Conservation (phyloP, 1,140 invertebrate genomes). For the Zaprionus africanus region DNA sequence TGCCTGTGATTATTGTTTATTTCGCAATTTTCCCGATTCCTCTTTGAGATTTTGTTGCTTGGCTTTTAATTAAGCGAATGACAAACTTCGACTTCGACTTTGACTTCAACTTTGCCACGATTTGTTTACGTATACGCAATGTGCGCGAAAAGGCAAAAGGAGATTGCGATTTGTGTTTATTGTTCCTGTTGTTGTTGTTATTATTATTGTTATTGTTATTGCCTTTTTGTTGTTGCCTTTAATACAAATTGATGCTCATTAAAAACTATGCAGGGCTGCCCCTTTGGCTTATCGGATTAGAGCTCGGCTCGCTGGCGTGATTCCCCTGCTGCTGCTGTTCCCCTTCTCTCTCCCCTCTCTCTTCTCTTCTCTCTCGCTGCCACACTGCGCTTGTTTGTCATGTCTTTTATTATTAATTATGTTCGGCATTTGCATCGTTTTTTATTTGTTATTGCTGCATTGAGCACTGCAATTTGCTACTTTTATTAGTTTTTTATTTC, state of each 20-base stretch:
- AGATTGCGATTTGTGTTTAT: constrained; percentile 18
- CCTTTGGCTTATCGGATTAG: constrained; percentile 64
- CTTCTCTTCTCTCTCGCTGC: background rate
- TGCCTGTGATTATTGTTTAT: constrained; percentile 60
- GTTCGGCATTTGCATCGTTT: background rate
- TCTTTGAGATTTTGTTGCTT: constrained; percentile 5
- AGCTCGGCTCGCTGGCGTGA: constrained; percentile 44
- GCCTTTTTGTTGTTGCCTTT: constrained; percentile 48
- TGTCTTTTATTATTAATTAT: constrained; percentile 9
- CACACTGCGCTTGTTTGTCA: constrained; percentile 2
- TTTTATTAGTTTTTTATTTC: background rate
- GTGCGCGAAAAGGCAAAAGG: background rate
- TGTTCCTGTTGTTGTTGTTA: constrained; percentile 9
- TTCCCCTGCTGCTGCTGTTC: background rate
- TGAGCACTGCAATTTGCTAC: background rate
- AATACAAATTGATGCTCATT: constrained; percentile 64
- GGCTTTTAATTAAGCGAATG: constrained; percentile 52
- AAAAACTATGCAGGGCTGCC: constrained; percentile 26
- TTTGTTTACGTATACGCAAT: constrained; percentile 46
- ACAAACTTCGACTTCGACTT: constrained; percentile 36
- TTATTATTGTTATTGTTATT: background rate
- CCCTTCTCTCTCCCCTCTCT: background rate
- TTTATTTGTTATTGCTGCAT: background rate
- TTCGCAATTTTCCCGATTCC: constrained; percentile 42
- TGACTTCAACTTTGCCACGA: constrained; percentile 5